Evolutionary conservation across 2,888 invertebrate species (phyloP).

Genomic region (Chrysolina haemoptera): DNA sequence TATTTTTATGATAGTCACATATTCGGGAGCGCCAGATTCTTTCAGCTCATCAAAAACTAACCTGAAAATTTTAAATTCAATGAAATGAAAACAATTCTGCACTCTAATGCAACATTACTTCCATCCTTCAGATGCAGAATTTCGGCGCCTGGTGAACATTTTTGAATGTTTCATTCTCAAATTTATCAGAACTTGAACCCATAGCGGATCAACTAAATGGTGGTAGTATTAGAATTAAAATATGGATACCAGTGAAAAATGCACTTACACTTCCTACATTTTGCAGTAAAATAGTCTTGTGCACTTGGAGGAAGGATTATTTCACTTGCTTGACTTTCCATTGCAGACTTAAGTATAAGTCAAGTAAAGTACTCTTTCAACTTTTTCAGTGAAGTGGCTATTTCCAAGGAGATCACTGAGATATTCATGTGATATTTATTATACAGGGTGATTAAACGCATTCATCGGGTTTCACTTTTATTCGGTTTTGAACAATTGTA

Average conservation of each 20-base stretch:
- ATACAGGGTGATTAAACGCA: neutral
- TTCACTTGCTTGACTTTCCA: conserved; percentile 47
- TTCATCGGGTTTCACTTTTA: neutral
- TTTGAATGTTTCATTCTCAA: conserved; percentile 59
- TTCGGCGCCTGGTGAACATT: conserved; percentile 56
- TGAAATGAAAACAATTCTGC: conserved; percentile 5
- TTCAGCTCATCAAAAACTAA: conserved; percentile 55
- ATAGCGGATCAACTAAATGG: conserved; percentile 55
- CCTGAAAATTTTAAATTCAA: conserved; percentile 40
- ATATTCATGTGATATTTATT: neutral
- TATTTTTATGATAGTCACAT: conserved; percentile 57
- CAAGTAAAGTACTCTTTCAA: conserved; percentile 49
- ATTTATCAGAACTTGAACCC: conserved; percentile 60
- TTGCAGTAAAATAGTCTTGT: conserved; percentile 46
- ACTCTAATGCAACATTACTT: conserved; percentile 47
- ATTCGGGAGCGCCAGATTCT: conserved; percentile 56
- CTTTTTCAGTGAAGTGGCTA: conserved; percentile 37
- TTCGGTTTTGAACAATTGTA: neutral
- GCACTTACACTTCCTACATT: conserved; percentile 50
- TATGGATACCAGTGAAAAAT: conserved; percentile 31
- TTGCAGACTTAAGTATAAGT: conserved; percentile 45
- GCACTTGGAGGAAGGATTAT: conserved; percentile 35
- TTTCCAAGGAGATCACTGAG: conserved; percentile 22
- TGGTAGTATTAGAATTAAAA: conserved; percentile 29
- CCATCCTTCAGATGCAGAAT: conserved; percentile 59